Conservation (phyloP, 2,888 invertebrate genomes). For the Schizaphis graminum region DNA sequence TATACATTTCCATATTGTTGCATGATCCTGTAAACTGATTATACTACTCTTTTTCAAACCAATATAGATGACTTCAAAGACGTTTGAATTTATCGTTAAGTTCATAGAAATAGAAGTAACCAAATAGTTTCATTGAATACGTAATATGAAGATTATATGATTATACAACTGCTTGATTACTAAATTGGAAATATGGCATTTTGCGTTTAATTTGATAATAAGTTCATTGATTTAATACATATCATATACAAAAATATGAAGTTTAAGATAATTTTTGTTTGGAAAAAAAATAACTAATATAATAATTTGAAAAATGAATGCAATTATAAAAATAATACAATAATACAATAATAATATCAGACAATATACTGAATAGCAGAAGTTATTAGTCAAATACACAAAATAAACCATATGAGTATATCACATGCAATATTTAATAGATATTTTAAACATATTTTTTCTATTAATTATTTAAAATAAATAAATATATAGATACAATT, state of each 20-base stretch:
- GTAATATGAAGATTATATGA: neutral
- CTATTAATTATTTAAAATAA: too few species aligned
- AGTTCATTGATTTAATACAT: neutral
- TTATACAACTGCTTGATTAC: neutral
- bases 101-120: neutral
- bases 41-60: neutral
- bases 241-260: rapidly evolving
- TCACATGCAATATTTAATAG: too few species aligned
- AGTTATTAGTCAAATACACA: too few species aligned
- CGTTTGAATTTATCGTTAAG: neutral
- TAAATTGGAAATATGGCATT: neutral
- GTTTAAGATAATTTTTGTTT: neutral
- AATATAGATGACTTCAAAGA: neutral
- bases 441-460: too few species aligned
- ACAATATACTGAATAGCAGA: too few species aligned
- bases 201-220: neutral
- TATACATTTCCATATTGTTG: neutral
- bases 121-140: neutral
- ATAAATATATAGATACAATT: too few species aligned
- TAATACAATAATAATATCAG: neutral
- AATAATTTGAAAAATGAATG: neutral
- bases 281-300: too few species aligned
- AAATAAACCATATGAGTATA: too few species aligned
- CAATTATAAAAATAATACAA: too few species aligned
- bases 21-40: neutral